Evolutionary conservation across 1,140 invertebrate species (phyloP), one percentile per base, ranked within the genome.

Genomic region (Euwallacea similis): DNA sequence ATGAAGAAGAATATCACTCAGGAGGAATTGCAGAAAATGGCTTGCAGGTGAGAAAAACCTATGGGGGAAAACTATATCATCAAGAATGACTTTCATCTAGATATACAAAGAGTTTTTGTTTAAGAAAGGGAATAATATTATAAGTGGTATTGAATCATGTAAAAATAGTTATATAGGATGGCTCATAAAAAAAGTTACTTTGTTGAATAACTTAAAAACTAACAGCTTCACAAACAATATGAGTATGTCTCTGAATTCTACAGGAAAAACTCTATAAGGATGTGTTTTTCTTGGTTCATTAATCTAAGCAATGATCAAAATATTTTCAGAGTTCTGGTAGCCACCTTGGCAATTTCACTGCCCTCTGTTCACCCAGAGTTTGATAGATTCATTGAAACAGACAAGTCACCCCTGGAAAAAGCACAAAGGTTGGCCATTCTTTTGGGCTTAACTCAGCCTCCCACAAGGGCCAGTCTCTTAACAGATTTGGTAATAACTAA

Each of bases 1-100:
- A 93, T 98, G 88, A 97, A 98, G 81, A 99, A 98, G 82, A 99
- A 98, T 79, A 91, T 97, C 68, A 96, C 95, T 0, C 87, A 88
- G 54, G 94, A 97, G 63, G 95, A 98, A 79, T 82, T 97, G 50
- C 94, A 96, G 81, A 91, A 91, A 89, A 91, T 84, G 79, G 79
- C 76, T 61, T 72, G 75, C 67, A 71, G 54, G 46, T 71, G 71
- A 56, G 64, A 62, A 33, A 33, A 33, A 2, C 4, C 21, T 33
- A 33, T 33, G 21, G 4, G 21, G 21, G 21, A 33, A 33, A 33
- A 33, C 1, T 33, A 33, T 33, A 33, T 33, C 21, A 33, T 33
- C 21, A 33, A 33, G 21, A 33, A 33, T 33, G 21, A 33, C 4
- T 33, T 33, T 33, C 4, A 33, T 33, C 21, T 33, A 33, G 21